A percentile compares a stretch with the other conserved stretches of the same genome.
Conservation (phyloP, 2,113 vertebrate species). For the Bos javanicus region DNA sequence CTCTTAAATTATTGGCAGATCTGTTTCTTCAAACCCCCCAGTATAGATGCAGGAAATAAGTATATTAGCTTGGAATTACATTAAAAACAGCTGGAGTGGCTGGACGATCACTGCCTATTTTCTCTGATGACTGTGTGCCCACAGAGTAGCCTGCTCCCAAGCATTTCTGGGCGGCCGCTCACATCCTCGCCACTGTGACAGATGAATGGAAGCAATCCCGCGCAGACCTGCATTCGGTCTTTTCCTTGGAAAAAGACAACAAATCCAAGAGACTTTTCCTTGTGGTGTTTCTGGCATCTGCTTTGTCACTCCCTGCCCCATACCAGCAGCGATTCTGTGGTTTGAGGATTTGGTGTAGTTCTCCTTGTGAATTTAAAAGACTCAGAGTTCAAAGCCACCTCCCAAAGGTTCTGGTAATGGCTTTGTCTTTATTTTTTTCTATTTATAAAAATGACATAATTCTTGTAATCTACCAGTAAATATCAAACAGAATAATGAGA, state of each 20-base stretch:
- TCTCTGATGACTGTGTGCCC: background rate
- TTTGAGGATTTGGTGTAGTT: background rate
- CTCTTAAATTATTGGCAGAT: conserved; percentile 41
- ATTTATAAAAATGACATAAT: background rate
- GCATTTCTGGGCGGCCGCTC: background rate
- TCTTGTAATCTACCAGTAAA: background rate
- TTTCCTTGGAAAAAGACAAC: background rate
- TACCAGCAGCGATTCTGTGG: background rate
- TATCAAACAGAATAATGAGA: conserved; percentile 8
- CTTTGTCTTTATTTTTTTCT: background rate
- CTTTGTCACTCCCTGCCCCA: background rate
- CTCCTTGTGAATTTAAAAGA: background rate
- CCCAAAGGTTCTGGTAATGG: background rate
- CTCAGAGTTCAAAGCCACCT: background rate
- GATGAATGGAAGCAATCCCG: background rate
- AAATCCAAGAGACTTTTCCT: background rate
- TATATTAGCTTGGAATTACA: conserved; percentile 19
- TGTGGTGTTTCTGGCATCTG: background rate
- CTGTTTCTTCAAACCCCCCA: conserved; percentile 38
- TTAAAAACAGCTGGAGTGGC: background rate
- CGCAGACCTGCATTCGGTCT: background rate
- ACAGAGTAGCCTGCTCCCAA: background rate
- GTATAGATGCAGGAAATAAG: conserved; percentile 24
- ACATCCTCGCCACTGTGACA: background rate
- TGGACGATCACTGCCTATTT: background rate